These are phyloP conservation scores for Troilus luridus DNA, from an alignment of 2,888 invertebrate genomes.

Conservation along the genomic window DNA sequence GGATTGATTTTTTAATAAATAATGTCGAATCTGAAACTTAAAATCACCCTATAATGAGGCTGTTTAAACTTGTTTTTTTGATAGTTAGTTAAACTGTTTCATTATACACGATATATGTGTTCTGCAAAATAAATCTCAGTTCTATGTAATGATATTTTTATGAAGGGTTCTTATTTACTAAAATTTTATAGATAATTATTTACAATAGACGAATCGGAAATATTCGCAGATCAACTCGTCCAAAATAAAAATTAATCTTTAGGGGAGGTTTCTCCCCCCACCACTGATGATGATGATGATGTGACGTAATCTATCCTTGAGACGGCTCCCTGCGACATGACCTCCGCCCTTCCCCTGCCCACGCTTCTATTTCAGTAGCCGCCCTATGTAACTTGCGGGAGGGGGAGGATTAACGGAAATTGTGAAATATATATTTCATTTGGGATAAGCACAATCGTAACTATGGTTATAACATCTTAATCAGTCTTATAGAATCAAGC, in stretches of 20 bases:
- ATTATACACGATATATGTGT: too few species aligned
- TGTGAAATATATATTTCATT: not conserved
- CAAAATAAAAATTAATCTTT: not conserved
- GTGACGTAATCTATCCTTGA: conserved; percentile 52
- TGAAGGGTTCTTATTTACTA: too few species aligned
- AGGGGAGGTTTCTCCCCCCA: not conserved
- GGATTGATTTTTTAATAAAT: too few species aligned
- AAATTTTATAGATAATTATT: not conserved
- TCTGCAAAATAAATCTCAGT: too few species aligned
- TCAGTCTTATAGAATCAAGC: too few species aligned
- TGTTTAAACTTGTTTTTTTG: too few species aligned
- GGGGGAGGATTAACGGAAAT: not conserved
- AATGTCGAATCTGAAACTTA: too few species aligned
- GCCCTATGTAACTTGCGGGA: not conserved
- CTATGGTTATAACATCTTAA: too few species aligned
- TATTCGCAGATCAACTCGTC: not conserved
- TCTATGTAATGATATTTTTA: too few species aligned
- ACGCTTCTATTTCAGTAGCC: conserved; percentile 28
- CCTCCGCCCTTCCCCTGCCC: conserved; percentile 7
- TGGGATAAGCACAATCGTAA: not conserved
- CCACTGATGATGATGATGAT: conserved; percentile 46
- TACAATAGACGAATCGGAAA: not conserved
- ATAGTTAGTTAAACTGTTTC: too few species aligned
- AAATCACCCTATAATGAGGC: too few species aligned
- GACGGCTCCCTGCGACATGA: conserved; percentile 45